phyloP scores from a whole-genome alignment of 1,140 invertebrate species.

The Maconellicoccus hirsutus region DNA sequence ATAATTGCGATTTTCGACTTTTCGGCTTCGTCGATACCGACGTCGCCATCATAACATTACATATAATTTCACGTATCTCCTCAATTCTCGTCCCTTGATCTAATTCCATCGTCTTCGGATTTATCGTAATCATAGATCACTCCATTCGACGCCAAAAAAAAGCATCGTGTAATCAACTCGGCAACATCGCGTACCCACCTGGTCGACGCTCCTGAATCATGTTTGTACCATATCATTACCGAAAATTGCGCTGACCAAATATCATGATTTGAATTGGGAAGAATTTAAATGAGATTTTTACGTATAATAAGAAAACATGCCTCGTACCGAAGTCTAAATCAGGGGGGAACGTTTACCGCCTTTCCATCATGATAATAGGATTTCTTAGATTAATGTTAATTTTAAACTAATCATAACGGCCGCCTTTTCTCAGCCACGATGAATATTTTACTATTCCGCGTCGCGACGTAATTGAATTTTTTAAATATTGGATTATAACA shows the following conservation, averaged over 20 bases:
- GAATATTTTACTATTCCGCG: background rate
- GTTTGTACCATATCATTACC: background rate
- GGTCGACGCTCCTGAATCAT: too few species aligned
- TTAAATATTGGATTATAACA: background rate
- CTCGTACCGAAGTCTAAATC: too few species aligned
- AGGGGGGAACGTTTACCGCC: background rate
- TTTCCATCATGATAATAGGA: background rate
- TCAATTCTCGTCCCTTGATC: too few species aligned
- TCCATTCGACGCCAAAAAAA: too few species aligned
- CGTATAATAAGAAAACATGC: background rate
- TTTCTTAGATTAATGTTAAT: constrained; percentile 10
- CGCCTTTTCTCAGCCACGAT: background rate
- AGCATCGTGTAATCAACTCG: too few species aligned
- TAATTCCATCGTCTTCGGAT: too few species aligned
- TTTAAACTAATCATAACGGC: constrained; percentile 4
- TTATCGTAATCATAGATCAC: too few species aligned
- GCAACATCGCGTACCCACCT: too few species aligned
- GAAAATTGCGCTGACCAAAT: background rate
- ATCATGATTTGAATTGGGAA: background rate
- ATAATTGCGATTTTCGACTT: too few species aligned
- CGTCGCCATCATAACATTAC: too few species aligned
- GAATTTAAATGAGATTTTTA: constrained; percentile 10
- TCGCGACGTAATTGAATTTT: background rate
- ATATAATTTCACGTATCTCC: too few species aligned
- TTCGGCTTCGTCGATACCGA: too few species aligned